phyloP scores from a whole-genome alignment of 2,113 vertebrate species.

The Aix galericulata region DNA sequence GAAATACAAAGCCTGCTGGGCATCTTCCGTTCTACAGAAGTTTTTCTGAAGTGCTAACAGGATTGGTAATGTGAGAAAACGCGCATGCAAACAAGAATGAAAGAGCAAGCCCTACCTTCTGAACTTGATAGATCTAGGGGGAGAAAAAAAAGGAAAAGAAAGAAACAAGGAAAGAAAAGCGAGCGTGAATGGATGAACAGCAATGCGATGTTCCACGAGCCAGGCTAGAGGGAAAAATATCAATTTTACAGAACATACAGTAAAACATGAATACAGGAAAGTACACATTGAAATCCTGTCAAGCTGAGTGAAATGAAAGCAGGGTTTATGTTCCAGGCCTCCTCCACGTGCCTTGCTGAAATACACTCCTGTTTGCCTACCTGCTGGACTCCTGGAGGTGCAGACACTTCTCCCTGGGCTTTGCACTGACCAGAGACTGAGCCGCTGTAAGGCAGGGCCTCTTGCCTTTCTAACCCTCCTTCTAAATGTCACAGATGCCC shows the following conservation, averaged over 20 bases:
- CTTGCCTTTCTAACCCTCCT: background rate
- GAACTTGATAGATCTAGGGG: constrained; percentile 94
- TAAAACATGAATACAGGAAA: background rate
- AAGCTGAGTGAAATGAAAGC: background rate
- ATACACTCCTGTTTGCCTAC: background rate
- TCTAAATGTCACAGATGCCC: background rate
- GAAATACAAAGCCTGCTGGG: background rate
- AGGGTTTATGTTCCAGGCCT: rapidly evolving
- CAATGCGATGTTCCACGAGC: background rate
- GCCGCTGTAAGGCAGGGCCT: background rate
- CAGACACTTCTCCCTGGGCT: background rate
- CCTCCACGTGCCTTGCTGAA: rapidly evolving
- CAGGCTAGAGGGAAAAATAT: background rate
- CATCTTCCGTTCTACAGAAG: background rate
- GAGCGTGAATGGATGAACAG: background rate
- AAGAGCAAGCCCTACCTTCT: constrained; percentile 88
- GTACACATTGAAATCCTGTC: background rate
- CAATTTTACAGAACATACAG: background rate
- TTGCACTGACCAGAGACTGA: background rate
- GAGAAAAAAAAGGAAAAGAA: constrained; percentile 21
- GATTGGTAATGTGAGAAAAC: background rate
- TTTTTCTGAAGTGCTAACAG: background rate
- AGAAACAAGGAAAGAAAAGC: constrained; percentile 57
- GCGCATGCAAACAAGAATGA: constrained; percentile 41
- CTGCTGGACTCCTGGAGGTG: background rate